A percentile compares a stretch with the other conserved stretches of the same genome.
phyloP scores from a whole-genome alignment of 2,113 vertebrate genomes.

The Hypocryptadius cinnamomeus region DNA sequence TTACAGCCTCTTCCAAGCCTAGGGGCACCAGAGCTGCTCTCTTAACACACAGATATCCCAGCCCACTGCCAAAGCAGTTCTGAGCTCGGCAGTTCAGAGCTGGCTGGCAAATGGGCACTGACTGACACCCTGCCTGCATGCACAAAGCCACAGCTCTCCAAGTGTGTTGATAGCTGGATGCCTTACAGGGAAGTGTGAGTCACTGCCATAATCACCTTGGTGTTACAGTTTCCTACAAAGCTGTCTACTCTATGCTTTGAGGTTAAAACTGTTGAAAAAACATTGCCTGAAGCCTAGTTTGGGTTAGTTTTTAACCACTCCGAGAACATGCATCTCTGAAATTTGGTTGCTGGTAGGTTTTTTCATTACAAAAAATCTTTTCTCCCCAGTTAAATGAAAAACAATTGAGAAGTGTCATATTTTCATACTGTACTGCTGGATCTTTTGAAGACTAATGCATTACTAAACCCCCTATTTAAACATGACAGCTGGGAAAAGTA shows the following conservation, averaged over 20 bases:
- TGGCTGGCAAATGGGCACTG: constrained; percentile 16
- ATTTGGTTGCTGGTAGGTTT: neutral
- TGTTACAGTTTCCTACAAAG: constrained; percentile 51
- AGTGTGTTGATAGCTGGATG: constrained; percentile 44
- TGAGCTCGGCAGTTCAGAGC: neutral
- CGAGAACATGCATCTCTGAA: neutral
- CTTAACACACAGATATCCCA: neutral
- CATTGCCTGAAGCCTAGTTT: constrained; percentile 20
- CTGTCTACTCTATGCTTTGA: constrained; percentile 47
- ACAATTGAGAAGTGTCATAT: neutral
- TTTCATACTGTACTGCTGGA: neutral
- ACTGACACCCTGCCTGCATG: constrained; percentile 5
- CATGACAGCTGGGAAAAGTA: neutral
- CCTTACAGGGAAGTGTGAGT: constrained; percentile 57
- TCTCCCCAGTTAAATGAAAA: neutral
- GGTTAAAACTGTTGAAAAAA: constrained; percentile 46
- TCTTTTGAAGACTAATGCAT: neutral
- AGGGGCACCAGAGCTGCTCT: neutral
- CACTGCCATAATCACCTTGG: constrained; percentile 55
- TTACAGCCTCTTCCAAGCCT: neutral
- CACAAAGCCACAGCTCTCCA: constrained; percentile 1
- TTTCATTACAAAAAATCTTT: neutral
- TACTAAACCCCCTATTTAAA: constrained; percentile 20
- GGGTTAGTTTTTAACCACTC: constrained; percentile 8
- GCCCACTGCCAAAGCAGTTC: neutral